These are phyloP conservation scores for Tenthredo livida DNA, from an alignment of 2,888 invertebrate species.

Conservation along the genomic window DNA sequence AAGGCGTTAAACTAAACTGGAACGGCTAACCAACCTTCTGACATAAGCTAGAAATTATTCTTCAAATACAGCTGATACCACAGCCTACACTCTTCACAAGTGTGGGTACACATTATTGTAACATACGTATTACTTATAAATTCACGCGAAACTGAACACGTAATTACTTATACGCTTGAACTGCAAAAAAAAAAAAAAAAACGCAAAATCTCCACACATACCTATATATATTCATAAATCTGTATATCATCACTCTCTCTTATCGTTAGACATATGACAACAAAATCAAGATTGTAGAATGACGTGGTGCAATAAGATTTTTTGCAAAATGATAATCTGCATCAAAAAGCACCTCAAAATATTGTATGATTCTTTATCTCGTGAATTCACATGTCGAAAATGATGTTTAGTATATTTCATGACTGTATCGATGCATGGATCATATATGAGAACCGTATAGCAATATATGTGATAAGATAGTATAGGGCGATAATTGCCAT, in stretches of 20 bases:
- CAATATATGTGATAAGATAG: not conserved
- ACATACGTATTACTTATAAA: not conserved
- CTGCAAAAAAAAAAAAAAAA: too few species aligned
- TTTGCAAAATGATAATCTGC: not conserved
- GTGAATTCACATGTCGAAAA: too few species aligned
- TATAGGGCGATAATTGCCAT: conserved; percentile 1
- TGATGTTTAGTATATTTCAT: too few species aligned
- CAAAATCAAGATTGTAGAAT: not conserved
- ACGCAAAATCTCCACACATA: too few species aligned
- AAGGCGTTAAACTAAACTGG: not conserved
- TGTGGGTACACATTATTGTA: not conserved
- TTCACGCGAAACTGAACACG: not conserved
- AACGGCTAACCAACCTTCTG: not conserved
- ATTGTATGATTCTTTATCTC: too few species aligned
- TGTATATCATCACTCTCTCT: not conserved
- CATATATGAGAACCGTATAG: not conserved
- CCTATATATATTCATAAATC: too few species aligned
- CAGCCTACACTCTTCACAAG: not conserved
- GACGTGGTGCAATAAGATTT: not conserved
- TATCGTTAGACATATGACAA: not conserved
- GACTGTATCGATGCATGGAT: too few species aligned
- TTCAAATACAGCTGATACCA: conserved; percentile 3
- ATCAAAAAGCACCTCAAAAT: too few species aligned
- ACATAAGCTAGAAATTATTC: conserved; percentile 26
- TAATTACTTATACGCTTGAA: not conserved